Base-by-base conservation (phyloP, 2,888 invertebrate species). In the Dorcus parallelipipedus region DNA sequence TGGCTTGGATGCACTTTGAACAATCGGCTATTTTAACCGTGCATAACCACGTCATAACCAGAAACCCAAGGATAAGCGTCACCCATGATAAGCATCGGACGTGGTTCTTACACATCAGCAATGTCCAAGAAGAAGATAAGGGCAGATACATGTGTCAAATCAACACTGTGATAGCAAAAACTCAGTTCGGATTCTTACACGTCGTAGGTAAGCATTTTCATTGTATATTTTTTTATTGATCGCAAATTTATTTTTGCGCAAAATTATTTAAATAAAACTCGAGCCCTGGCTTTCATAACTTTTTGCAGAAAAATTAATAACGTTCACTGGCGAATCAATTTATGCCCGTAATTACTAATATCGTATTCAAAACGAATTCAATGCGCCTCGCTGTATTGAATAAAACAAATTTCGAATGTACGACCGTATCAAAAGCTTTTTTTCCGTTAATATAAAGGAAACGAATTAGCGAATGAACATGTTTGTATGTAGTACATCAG, bases 1-100 rank as follows among this genome's bases (percentile, higher is more conserved):
- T 95, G 64, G 95, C 95, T 70, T 95, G 95, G 95, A 95, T 95
- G 90, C 91, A 95, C 78, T 94, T 92, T 78, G 95, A 95, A 78
- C 93, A 93, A 79, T 93, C 93, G 53, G 94, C 95, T 50, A 95
- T 95, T 73, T 80, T 95, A 74, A 94, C 95, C 48, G 94, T 95
- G 52, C 93, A 95, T 81, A 93, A 91, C 80, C 94, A 95, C 82
- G 95, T 95, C 76, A 95, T 95, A 78, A 95, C 95, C 55, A 86
- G 93, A 71, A 95, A 95, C 83, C 93, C 93, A 9, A 84, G 95
- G 62, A 94, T 95, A 74, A 91, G 91, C 75, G 93, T 95, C 64
- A 90, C 93, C 58, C 94, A 95, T 79, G 93, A 94, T 80, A 93
- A 93, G 79, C 94, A 94, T 76, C 86, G 92, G 71, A 94, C 94